Evolutionary conservation across 2,888 invertebrate genomes (phyloP).

Genomic region (Morinoia aosen): DNA sequence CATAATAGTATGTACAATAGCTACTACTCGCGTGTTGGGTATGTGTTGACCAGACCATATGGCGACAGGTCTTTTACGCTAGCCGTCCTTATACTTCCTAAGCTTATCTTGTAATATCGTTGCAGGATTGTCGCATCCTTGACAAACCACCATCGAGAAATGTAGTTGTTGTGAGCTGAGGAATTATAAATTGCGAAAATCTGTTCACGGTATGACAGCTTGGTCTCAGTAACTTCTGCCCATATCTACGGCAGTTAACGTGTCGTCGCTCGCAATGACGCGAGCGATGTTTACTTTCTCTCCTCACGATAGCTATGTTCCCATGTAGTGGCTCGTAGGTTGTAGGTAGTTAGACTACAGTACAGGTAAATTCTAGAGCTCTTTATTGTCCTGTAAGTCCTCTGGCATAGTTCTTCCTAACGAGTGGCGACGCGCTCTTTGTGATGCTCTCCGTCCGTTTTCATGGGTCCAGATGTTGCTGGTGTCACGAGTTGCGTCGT

Average conservation of each 20-base stretch:
- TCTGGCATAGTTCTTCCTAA: not conserved
- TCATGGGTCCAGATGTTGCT: no score
- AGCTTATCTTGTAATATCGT: slow-evolving; percentile 45
- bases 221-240: not conserved
- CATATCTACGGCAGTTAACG: not conserved
- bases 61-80: slow-evolving; percentile 48
- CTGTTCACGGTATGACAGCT: not conserved
- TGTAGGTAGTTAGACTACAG: not conserved
- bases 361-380: slow-evolving; percentile 33
- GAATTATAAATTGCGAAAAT: not conserved
- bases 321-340: not conserved
- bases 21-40: not conserved
- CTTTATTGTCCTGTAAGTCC: slow-evolving; percentile 29
- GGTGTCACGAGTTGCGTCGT: not conserved
- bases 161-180: slow-evolving; percentile 15
- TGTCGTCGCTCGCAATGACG: not conserved
- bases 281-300: not conserved
- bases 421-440: not conserved
- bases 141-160: not conserved
- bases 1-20: not conserved
- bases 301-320: not conserved
- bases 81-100: slow-evolving; percentile 49
- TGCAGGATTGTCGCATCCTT: not conserved
- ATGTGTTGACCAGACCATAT: slow-evolving; percentile 32
- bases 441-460: not conserved